A percentile compares a stretch with the other conserved stretches of the same genome.
These are phyloP conservation scores for Enteromius treurensis DNA, from an alignment of 2,797 vertebrate species.

Conservation along the genomic window DNA sequence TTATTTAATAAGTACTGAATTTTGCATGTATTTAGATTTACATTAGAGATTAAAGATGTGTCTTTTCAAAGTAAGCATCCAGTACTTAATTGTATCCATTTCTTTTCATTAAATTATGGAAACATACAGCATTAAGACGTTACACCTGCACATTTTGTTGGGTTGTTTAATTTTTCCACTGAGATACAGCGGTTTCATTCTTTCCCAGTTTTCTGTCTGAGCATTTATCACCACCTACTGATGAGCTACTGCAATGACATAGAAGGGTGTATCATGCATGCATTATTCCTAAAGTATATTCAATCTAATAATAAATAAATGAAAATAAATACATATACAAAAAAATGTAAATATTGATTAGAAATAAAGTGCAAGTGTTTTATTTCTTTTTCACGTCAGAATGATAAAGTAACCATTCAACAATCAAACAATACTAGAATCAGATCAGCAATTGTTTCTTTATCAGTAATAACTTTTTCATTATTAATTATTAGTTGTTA, in stretches of 20 bases:
- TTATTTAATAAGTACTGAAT: neutral
- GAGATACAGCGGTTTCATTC: neutral
- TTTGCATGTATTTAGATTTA: neutral
- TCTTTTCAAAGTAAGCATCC: constrained; percentile 9
- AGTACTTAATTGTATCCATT: neutral
- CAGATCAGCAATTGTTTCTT: no score
- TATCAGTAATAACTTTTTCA: no score
- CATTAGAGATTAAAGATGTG: neutral
- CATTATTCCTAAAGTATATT: neutral
- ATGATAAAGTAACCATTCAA: no score
- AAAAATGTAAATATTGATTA: neutral
- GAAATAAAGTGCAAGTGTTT: neutral
- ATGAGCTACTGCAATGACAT: constrained; percentile 3
- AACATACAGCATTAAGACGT: neutral
- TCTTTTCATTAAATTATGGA: neutral
- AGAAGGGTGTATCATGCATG: neutral
- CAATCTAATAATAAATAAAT: neutral
- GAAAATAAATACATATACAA: neutral
- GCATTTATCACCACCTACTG: constrained; percentile 22
- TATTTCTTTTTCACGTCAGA: neutral
- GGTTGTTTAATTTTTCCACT: no score
- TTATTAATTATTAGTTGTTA: neutral
- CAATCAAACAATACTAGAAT: no score
- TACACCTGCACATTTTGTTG: neutral
- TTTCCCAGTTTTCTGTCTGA: constrained; percentile 16